These are phyloP conservation scores for Pampus argenteus DNA, from an alignment of 2,797 vertebrate species.

Conservation along the genomic window DNA sequence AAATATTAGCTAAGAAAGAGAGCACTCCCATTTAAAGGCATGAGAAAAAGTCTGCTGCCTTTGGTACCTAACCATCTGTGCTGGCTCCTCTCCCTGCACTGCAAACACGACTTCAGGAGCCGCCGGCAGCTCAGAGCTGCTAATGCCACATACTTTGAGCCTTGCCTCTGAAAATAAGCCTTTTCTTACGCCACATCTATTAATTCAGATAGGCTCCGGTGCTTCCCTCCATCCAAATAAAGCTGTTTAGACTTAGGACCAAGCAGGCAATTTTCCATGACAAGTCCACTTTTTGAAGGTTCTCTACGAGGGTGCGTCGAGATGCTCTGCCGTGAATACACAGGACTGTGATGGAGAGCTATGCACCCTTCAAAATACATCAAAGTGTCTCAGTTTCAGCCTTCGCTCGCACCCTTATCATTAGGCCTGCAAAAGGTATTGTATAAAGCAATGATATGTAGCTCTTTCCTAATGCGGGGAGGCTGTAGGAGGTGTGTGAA, in stretches of 20 bases:
- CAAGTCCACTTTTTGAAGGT: constrained; percentile 63
- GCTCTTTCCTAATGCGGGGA: not conserved
- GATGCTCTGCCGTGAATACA: constrained; percentile 46
- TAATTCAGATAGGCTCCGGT: constrained; percentile 66
- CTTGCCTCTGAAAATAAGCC: constrained; percentile 73
- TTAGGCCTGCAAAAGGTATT: constrained; percentile 6
- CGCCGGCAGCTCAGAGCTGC: constrained; percentile 47
- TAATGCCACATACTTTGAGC: constrained; percentile 57
- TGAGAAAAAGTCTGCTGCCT: constrained; percentile 94
- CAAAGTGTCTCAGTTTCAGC: constrained; percentile 30
- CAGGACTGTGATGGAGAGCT: constrained; percentile 21
- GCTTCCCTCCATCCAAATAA: constrained; percentile 66
- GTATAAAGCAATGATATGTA: constrained; percentile 7
- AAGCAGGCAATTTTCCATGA: constrained; percentile 78
- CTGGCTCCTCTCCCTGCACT: constrained; percentile 84
- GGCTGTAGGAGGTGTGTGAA: constrained; percentile 1
- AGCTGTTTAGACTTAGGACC: constrained; percentile 81
- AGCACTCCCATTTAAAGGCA: constrained; percentile 94
- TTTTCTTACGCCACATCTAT: constrained; percentile 64
- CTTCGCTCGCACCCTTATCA: constrained; percentile 16
- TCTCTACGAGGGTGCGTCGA: constrained; percentile 33
- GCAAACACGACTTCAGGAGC: constrained; percentile 80
- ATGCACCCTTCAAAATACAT: constrained; percentile 25
- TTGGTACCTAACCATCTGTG: constrained; percentile 95
- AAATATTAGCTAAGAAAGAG: constrained; percentile 99